Conservation (phyloP, 2,888 invertebrate genomes). For the Cataglyphis livida region DNA sequence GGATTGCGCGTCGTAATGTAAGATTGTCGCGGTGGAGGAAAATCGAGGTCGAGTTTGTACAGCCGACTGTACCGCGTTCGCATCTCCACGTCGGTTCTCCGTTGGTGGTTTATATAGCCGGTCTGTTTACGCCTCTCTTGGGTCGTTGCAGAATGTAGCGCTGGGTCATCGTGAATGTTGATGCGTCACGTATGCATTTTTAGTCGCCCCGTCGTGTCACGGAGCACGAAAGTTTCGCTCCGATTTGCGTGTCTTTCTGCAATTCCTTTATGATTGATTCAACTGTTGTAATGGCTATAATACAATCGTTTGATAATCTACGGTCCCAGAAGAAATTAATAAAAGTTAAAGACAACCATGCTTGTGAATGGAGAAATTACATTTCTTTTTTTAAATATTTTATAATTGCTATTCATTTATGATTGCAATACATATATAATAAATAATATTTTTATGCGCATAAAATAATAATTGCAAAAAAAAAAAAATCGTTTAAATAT, state of each 20-base stretch:
- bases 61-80: slow-evolving; percentile 66
- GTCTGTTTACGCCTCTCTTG: slow-evolving; percentile 76
- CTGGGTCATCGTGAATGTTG: slow-evolving; percentile 67
- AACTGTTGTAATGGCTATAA: background rate
- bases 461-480: background rate
- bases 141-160: slow-evolving; percentile 71
- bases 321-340: background rate
- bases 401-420: background rate
- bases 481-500: background rate
- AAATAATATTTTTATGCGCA: background rate
- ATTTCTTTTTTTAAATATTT: background rate
- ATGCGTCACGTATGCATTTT: slow-evolving; percentile 62
- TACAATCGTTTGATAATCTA: background rate
- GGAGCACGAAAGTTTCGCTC: slow-evolving; percentile 54
- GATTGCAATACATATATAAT: background rate
- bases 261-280: background rate
- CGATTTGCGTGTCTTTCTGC: background rate
- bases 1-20: slow-evolving; percentile 53
- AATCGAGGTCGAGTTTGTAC: slow-evolving; percentile 71
- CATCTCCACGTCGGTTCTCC: slow-evolving; percentile 66
- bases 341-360: background rate
- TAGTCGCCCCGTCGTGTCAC: slow-evolving; percentile 48
- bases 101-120: slow-evolving; percentile 73
- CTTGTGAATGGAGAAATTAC: background rate
- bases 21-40: slow-evolving; percentile 64